Evolutionary conservation across 2,888 invertebrate species (phyloP).

Genomic region (Trachelus iudaicus): DNA sequence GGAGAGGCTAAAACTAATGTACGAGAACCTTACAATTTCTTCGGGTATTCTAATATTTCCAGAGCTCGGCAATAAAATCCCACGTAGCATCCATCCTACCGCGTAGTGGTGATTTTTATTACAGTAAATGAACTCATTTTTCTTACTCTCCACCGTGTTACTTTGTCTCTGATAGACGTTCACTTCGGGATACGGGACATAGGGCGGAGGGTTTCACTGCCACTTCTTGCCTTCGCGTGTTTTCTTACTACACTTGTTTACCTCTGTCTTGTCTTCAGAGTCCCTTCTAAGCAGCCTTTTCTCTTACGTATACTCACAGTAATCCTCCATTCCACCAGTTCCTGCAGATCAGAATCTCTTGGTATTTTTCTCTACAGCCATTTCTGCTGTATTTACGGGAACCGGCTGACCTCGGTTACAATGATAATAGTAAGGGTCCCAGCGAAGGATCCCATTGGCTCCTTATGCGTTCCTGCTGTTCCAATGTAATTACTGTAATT

Average conservation of each 20-base stretch:
- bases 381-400: conserved; percentile 13
- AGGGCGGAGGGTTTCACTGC: conserved; percentile 19
- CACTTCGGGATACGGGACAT: background rate
- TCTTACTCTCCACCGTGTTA: background rate
- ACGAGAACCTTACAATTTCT: background rate
- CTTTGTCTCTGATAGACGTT: background rate
- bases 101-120: background rate
- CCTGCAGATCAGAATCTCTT: conserved; percentile 3
- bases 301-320: background rate
- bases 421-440: background rate
- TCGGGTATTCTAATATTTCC: background rate
- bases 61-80: background rate
- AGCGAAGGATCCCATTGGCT: conserved; percentile 17
- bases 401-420: background rate
- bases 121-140: background rate
- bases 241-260: conserved; percentile 54
- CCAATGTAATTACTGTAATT: conserved; percentile 43
- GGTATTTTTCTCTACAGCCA: background rate
- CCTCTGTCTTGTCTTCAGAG: conserved; percentile 43
- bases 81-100: background rate
- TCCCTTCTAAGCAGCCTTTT: conserved; percentile 27
- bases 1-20: background rate
- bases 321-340: conserved; percentile 18
- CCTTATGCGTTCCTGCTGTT: conserved; percentile 34
- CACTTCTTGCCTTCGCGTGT: conserved; percentile 45